Percentiles rank a stretch among this genome's conserved stretches.
These are phyloP conservation scores for Cnemophilus loriae DNA, from an alignment of 2,113 vertebrate genomes.

Conservation along the genomic window DNA sequence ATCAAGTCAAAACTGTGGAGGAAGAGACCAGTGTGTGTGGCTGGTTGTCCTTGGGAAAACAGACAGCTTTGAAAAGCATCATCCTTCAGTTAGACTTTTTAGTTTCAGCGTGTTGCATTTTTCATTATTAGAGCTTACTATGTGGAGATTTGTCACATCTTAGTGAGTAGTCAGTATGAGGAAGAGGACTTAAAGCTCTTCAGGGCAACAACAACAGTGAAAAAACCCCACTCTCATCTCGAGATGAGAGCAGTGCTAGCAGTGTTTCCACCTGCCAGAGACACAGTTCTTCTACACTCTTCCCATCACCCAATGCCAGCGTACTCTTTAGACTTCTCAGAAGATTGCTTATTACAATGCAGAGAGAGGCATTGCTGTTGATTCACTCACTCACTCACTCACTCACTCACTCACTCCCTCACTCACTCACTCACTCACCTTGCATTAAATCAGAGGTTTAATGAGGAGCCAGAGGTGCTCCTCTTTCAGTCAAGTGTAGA, in stretches of 20 bases:
- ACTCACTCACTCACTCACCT: neutral
- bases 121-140: neutral
- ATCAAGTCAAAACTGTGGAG: neutral
- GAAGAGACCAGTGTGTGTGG: too few relatives aligned
- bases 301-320: neutral
- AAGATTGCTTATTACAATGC: neutral
- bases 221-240: neutral
- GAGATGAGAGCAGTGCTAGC: neutral
- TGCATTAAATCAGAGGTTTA: neutral
- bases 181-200: neutral
- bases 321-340: neutral
- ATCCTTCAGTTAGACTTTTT: neutral
- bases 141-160: neutral
- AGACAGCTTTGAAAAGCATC: neutral
- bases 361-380: neutral
- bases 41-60: neutral
- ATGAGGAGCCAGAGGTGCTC: neutral
- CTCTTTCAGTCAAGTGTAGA: neutral
- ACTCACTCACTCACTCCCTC: neutral
- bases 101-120: neutral
- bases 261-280: neutral
- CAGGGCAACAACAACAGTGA: neutral
- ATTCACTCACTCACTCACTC: neutral
- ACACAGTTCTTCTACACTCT: accelerated
- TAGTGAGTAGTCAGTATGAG: neutral